A percentile compares a stretch with the other conserved stretches of the same genome.
Evolutionary conservation across 1,140 invertebrate species (phyloP).

Genomic region (Gonatopus flavifemur): DNA sequence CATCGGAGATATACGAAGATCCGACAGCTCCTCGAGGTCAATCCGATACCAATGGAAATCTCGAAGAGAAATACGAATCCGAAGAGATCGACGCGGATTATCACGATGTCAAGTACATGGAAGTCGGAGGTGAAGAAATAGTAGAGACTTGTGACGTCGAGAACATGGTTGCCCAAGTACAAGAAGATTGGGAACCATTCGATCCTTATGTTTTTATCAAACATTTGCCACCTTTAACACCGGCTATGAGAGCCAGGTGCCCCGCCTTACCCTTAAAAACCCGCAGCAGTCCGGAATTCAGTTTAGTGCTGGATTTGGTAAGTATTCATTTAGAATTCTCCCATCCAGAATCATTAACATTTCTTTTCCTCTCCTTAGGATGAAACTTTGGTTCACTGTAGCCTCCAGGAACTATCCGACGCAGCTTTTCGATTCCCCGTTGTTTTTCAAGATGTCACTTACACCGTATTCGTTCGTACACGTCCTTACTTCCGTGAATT

Average conservation of each 20-base stretch:
- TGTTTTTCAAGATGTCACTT: slow-evolving; percentile 87
- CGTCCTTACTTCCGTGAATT: slow-evolving; percentile 91
- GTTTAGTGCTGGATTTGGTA: slow-evolving; percentile 84
- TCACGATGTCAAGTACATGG: slow-evolving; percentile 52
- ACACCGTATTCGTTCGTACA: slow-evolving; percentile 90
- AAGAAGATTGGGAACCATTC: slow-evolving; percentile 79
- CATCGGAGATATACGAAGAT: slow-evolving; percentile 34
- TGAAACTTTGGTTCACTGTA: slow-evolving; percentile 96
- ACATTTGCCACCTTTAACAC: slow-evolving; percentile 84
- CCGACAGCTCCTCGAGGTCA: slow-evolving; percentile 32
- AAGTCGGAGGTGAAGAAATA: slow-evolving; percentile 54
- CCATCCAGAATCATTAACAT: background rate
- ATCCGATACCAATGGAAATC: slow-evolving; percentile 46
- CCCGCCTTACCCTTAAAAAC: slow-evolving; percentile 93
- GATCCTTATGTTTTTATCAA: slow-evolving; percentile 92
- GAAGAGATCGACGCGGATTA: slow-evolving; percentile 45
- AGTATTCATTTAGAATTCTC: slow-evolving; percentile 42
- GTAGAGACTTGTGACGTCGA: slow-evolving; percentile 60
- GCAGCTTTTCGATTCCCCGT: slow-evolving; percentile 94
- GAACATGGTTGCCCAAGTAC: slow-evolving; percentile 62
- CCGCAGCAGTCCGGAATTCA: slow-evolving; percentile 89
- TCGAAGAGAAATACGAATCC: slow-evolving; percentile 43
- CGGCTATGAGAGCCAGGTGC: slow-evolving; percentile 81
- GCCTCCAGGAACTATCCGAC: slow-evolving; percentile 87
- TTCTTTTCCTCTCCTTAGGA: slow-evolving; percentile 59